Evolutionary conservation across 1,140 invertebrate species (phyloP).

Genomic region (Lordiphosa mommai): DNA sequence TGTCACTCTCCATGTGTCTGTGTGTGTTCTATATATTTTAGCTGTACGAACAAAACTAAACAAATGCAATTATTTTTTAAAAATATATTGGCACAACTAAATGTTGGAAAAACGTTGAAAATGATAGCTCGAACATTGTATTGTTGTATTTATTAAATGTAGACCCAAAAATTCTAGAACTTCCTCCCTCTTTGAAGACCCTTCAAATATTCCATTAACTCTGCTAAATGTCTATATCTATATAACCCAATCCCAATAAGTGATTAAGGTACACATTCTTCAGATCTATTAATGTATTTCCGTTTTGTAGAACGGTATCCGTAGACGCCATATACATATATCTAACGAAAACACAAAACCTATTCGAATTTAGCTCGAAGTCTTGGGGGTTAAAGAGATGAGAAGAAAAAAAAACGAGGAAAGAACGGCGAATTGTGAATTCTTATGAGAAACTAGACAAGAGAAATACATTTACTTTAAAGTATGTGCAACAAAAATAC

Average conservation of each 20-base stretch:
- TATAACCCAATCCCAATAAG: conserved; percentile 31
- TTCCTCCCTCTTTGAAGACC: conserved; percentile 1
- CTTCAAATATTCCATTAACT: conserved; percentile 25
- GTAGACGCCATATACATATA: conserved; percentile 31
- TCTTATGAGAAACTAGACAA: conserved; percentile 49
- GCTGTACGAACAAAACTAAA: conserved; percentile 23
- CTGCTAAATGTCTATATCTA: conserved; percentile 50
- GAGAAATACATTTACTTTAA: conserved; percentile 36
- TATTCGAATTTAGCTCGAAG: conserved; percentile 32
- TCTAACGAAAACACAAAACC: conserved; percentile 1
- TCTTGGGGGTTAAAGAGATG: neutral
- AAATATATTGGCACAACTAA: conserved; percentile 57
- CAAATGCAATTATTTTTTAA: conserved; percentile 57
- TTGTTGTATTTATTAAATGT: conserved; percentile 24
- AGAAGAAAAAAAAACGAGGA: neutral
- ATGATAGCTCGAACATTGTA: conserved; percentile 18
- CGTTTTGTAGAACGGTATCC: conserved; percentile 19
- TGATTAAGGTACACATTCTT: conserved; percentile 48
- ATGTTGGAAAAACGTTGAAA: conserved; percentile 33
- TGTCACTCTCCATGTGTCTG: conserved; percentile 37
- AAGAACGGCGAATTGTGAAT: conserved; percentile 6
- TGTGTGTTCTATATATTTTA: conserved; percentile 49
- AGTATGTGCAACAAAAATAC: conserved; percentile 30
- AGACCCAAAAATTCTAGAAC: conserved; percentile 12
- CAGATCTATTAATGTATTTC: conserved; percentile 17